These are phyloP conservation scores for Drosophila kambysellisi DNA, from an alignment of 2,888 invertebrate genomes.

Conservation along the genomic window DNA sequence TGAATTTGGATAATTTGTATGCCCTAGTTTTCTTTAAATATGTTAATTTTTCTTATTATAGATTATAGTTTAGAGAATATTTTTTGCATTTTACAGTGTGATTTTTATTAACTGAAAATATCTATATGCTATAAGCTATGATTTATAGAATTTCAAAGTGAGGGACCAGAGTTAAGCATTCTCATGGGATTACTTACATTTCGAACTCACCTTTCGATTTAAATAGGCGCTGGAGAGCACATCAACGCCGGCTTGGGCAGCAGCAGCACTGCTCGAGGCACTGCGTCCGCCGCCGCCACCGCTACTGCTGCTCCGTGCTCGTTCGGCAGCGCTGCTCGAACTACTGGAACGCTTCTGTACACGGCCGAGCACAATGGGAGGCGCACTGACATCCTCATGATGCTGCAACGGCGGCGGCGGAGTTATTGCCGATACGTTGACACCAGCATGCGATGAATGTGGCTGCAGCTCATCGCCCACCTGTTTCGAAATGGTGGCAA, in stretches of 20 bases:
- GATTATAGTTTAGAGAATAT: background rate
- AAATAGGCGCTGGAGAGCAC: constrained; percentile 75
- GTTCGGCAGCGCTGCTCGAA: constrained; percentile 50
- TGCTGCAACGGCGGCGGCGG: constrained; percentile 76
- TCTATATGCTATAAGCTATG: background rate
- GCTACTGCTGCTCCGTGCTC: constrained; percentile 59
- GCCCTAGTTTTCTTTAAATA: background rate
- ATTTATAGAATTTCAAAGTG: background rate
- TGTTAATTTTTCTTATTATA: background rate
- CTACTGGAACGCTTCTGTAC: constrained; percentile 76
- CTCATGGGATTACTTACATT: constrained; percentile 77
- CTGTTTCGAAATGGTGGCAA: constrained; percentile 84
- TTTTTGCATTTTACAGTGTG: background rate
- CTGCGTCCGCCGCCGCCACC: constrained; percentile 59
- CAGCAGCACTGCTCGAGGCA: constrained; percentile 39
- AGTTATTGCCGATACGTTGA: constrained; percentile 62
- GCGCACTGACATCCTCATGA: constrained; percentile 75
- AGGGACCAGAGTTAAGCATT: constrained; percentile 20
- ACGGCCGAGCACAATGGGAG: constrained; percentile 80
- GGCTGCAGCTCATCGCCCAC: constrained; percentile 77
- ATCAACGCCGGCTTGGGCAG: constrained; percentile 49
- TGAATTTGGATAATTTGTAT: background rate
- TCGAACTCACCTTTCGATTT: constrained; percentile 83
- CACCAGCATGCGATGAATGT: constrained; percentile 41
- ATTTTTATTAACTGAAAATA: background rate